phyloP scores from a whole-genome alignment of 2,888 invertebrate species.

The Hartigia nigra region DNA sequence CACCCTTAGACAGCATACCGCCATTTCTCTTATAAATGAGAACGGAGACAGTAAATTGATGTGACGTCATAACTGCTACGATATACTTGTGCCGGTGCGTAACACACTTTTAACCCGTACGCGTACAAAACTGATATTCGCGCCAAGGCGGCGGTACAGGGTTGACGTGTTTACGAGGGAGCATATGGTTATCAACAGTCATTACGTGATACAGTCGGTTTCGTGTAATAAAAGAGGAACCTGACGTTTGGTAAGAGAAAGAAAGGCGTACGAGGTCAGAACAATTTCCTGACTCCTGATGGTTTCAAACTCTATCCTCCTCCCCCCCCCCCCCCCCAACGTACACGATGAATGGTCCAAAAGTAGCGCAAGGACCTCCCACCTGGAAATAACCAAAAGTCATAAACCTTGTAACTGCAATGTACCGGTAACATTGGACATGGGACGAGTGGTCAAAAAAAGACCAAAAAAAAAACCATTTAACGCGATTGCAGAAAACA shows the following conservation, averaged over 20 bases:
- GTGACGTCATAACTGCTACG: neutral
- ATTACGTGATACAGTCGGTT: neutral
- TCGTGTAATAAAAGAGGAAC: neutral
- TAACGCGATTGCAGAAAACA: neutral
- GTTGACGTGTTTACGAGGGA: neutral
- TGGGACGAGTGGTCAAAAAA: neutral
- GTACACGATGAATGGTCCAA: neutral
- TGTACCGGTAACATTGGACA: neutral
- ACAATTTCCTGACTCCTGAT: neutral
- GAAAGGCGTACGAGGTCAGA: neutral
- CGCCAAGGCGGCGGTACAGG: too few relatives aligned
- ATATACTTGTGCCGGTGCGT: neutral
- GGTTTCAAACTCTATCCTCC: too few relatives aligned
- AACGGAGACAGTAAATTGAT: neutral
- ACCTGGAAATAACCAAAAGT: neutral
- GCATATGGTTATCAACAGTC: neutral
- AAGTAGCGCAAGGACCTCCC: neutral
- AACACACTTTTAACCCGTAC: neutral
- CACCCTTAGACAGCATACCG: neutral
- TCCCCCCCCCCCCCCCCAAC: too few relatives aligned
- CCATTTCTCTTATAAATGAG: neutral
- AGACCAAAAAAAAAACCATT: neutral
- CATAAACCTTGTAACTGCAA: neutral
- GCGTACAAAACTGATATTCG: neutral
- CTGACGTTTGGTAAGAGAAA: neutral